Evolutionary conservation across 2,113 vertebrate genomes (phyloP).

Genomic region (Acanthochromis polyacanthus): DNA sequence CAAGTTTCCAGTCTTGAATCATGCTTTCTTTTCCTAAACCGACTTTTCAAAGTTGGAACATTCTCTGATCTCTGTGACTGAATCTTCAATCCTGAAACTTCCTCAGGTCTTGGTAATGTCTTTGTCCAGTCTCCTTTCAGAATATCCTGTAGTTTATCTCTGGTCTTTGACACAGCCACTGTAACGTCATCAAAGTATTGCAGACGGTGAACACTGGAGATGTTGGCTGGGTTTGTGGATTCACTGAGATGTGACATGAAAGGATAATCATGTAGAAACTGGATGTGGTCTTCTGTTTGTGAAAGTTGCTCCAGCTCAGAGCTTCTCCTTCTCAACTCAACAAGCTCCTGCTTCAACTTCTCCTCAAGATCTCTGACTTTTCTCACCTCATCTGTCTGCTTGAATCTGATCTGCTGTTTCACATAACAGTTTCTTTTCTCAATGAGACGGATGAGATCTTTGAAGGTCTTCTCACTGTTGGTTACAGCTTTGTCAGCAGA

Average conservation of each 20-base stretch:
- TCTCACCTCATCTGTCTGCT: not conserved
- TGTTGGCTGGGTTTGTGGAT: not conserved
- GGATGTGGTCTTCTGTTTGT: not conserved
- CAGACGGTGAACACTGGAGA: not conserved
- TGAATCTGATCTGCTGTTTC: conserved; percentile 13
- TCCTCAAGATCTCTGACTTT: conserved; percentile 1
- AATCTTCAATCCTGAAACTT: too few species aligned
- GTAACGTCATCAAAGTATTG: conserved; percentile 4
- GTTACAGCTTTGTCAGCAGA: conserved; percentile 23
- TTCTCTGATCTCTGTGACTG: too few species aligned
- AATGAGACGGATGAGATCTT: not conserved
- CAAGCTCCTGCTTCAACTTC: conserved; percentile 18
- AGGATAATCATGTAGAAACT: not conserved
- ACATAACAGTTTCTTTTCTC: conserved; percentile 8
- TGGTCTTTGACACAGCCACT: not conserved
- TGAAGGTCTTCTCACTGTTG: conserved; percentile 1
- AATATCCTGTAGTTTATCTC: not conserved
- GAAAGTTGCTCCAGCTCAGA: conserved; percentile 11
- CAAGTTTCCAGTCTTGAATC: too few species aligned
- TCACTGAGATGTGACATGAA: not conserved
- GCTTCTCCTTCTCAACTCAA: not conserved
- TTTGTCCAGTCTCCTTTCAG: not conserved
- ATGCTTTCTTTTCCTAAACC: too few species aligned
- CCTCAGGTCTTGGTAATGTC: not conserved
- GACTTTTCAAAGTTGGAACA: too few species aligned